Evolutionary conservation across 2,888 invertebrate genomes (phyloP), one percentile per base, ranked within the genome.

Genomic region (Galeruca laticollis): DNA sequence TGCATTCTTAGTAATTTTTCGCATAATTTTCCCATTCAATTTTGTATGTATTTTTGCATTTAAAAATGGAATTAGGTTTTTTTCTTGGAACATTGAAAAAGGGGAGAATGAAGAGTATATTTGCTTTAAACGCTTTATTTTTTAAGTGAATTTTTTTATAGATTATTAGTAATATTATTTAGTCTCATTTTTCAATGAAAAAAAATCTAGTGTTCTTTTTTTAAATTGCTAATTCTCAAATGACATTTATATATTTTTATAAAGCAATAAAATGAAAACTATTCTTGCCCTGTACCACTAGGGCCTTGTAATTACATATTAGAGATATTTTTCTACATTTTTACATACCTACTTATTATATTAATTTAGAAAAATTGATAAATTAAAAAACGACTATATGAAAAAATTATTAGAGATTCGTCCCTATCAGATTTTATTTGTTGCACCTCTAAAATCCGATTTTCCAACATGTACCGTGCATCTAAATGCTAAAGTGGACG

Each of bases 281-380:
- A 21, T 52, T 33, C 35, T 35, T 56, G 56, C 35, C 54, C 31
- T 56, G 15, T 35, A 15, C 18, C n/a, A 56, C 5, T 15, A 18
- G 2, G 33, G 13, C 15, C 10, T 3, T 33, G 10, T 56, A 33
- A 56, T 15, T 33, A 15, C 5, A 18, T 1, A 11, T 15, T 2
- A 56, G 21, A 21, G n/a, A 33, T 56, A 56, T 56, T 56, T 56
- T 56, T 31, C 56, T 56, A 56, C 10, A 47, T 56, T 56, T 56
- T 56, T 56, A 35, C 8, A 56, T 54, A 40, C 40, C 13, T 40
- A 40, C 31, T n/a, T 31, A 20, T 33, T 15, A 33, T 33, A 56
- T 10, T 15, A 15, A 8, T 9, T 15, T 47, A 15, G 9, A 47
- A 47, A 18, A 10, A 15, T 1, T 9, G 2, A 6, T n/a, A 1